Evolutionary conservation across 2,797 vertebrate species (phyloP).

Genomic region (Fundulus diaphanus): DNA sequence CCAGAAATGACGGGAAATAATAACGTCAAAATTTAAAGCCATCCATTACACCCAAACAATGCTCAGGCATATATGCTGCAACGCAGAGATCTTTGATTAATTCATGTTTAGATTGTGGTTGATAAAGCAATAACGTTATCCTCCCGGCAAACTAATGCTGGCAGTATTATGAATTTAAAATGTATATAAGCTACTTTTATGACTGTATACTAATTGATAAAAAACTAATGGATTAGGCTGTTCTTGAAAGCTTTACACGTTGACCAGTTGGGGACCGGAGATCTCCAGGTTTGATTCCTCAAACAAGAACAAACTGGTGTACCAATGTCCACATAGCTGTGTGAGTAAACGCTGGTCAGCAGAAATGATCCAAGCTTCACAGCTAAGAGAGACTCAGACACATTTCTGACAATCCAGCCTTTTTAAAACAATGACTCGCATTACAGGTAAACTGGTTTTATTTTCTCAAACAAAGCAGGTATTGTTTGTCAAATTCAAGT

Average conservation of each 20-base stretch:
- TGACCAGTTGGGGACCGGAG: not conserved
- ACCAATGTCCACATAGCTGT: not conserved
- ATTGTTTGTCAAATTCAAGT: not conserved
- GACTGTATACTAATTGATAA: constrained; percentile 22
- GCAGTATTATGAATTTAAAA: constrained; percentile 25
- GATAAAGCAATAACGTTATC: constrained; percentile 95
- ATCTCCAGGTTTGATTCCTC: not conserved
- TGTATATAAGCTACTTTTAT: not conserved
- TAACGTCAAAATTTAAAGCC: constrained; percentile 97
- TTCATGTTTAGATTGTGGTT: constrained; percentile 94
- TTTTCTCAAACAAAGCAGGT: not conserved
- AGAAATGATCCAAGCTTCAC: not conserved
- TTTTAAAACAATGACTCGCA: not conserved
- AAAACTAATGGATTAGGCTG: not conserved
- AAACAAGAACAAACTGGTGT: no score
- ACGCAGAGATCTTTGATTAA: constrained; percentile 95
- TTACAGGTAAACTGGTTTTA: not conserved
- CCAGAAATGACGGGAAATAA: constrained; percentile 99
- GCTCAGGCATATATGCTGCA: constrained; percentile 78
- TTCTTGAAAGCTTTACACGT: constrained; percentile 2
- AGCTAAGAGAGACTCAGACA: not conserved
- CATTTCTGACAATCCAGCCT: not conserved
- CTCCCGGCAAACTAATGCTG: constrained; percentile 34
- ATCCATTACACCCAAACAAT: constrained; percentile 97
- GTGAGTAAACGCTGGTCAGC: not conserved